Evolutionary conservation across 2,113 vertebrate genomes (phyloP), one percentile per base, ranked within the genome.

Genomic region (Paedocypris sp.): DNA sequence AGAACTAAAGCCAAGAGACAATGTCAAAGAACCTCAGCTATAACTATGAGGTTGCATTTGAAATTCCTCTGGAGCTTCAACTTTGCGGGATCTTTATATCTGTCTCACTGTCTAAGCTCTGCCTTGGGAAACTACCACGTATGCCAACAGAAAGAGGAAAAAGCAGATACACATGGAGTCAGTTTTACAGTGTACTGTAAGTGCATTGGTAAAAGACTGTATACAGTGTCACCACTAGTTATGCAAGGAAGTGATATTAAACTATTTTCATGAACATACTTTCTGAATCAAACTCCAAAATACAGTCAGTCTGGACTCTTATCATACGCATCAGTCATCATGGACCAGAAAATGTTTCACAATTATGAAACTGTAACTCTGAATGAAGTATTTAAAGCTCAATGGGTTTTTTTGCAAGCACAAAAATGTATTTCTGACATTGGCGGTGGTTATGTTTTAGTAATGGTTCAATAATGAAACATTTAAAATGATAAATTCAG

Each of bases 1-100:
- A 62, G 50, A 54, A 46, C 2, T 2, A 25, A 66, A 66, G 47
- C 56, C 53, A 28, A 25, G 39, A 39, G 47, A 57, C 47, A 50
- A 41, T 67, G 64, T 67, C 67, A 54, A 42, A 62, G 68, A 50
- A 73, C 59, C 39, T 10, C 35, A 52, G 66, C 79, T 76, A 75
- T 81, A 84, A 83, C 82, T 83, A 81, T 71, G 64, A 80, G 64
- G 60, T 73, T 67, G 69, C 80, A 82, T 83, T 85, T 77, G 18
- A 62, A 73, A 84, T 84, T 80, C 80, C 76, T 74, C 58, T 49
- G 63, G 77, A 80, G 72, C 70, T 71, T 80, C 63, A 46, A 62
- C 53, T 16, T 69, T 79, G 65, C 49, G 68, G 66, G 75, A 73
- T 73, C 72, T 79, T 77, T 82, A 78, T 64, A 79, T 85, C 68